phyloP scores from a whole-genome alignment of 2,113 vertebrate genomes.

The Todiramphus chloris region DNA sequence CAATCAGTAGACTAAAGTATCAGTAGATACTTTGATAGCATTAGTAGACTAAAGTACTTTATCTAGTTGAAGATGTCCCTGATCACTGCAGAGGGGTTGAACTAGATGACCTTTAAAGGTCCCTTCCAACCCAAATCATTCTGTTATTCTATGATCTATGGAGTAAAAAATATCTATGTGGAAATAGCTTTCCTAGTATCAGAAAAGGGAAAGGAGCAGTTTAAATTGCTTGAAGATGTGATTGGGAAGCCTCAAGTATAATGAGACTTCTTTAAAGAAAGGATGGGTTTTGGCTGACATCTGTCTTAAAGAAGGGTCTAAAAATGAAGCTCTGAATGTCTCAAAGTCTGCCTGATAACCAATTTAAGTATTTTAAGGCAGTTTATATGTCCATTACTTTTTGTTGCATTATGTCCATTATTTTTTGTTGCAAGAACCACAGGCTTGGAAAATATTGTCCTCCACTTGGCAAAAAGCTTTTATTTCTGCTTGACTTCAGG shows the following conservation, averaged over 20 bases:
- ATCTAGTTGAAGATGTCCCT: background rate
- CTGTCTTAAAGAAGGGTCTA: background rate
- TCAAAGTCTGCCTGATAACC: background rate
- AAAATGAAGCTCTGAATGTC: background rate
- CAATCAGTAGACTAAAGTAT: background rate
- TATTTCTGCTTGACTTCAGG: background rate
- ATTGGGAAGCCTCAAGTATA: background rate
- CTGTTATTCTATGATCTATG: background rate
- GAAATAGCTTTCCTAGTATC: background rate
- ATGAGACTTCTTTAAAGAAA: background rate
- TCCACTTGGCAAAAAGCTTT: background rate
- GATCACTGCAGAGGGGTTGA: background rate
- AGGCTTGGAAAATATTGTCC: background rate
- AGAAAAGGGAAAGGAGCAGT: background rate
- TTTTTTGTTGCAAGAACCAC: background rate
- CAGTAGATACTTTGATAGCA: background rate
- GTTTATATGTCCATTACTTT: background rate
- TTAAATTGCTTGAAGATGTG: background rate
- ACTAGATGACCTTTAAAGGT: background rate
- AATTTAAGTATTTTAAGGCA: background rate
- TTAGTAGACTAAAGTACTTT: background rate
- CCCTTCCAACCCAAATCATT: background rate
- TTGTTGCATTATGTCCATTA: background rate
- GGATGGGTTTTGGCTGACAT: background rate
- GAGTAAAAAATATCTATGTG: background rate